phyloP scores from a whole-genome alignment of 2,797 vertebrate genomes.

The Spinibarbus caldwelli region DNA sequence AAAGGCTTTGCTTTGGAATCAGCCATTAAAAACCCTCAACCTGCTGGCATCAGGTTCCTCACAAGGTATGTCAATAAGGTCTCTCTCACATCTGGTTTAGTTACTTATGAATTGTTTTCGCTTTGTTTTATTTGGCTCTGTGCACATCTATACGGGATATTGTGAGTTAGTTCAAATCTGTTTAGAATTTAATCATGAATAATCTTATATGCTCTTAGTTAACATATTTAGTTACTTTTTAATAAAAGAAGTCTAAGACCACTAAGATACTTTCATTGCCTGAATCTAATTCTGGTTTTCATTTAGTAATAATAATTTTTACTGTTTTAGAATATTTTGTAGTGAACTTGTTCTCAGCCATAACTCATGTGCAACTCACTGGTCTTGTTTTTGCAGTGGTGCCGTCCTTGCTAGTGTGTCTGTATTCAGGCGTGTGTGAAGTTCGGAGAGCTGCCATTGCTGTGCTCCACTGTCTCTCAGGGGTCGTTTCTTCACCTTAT shows the following conservation, averaged over 20 bases:
- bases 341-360: background rate
- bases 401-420: slow-evolving; percentile 82
- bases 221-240: background rate
- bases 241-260: background rate
- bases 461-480: slow-evolving; percentile 77
- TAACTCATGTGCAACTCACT: background rate
- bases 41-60: slow-evolving; percentile 73
- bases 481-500: slow-evolving; percentile 72
- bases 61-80: slow-evolving; percentile 76
- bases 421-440: slow-evolving; percentile 84
- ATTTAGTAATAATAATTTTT: too few species aligned
- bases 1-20: slow-evolving; percentile 75
- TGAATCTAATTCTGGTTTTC: background rate
- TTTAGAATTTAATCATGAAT: background rate
- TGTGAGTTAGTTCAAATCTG: background rate
- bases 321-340: too few species aligned
- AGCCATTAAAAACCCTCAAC: slow-evolving; percentile 67
- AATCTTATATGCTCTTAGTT: background rate
- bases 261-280: too few species aligned
- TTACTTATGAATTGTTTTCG: background rate
- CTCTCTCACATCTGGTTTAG: background rate
- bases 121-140: background rate
- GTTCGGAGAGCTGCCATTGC: slow-evolving; percentile 84
- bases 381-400: slow-evolving; percentile 76
- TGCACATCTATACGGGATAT: background rate